phyloP scores from a whole-genome alignment of 1,140 invertebrate species.

The Brachionus paranguensis region DNA sequence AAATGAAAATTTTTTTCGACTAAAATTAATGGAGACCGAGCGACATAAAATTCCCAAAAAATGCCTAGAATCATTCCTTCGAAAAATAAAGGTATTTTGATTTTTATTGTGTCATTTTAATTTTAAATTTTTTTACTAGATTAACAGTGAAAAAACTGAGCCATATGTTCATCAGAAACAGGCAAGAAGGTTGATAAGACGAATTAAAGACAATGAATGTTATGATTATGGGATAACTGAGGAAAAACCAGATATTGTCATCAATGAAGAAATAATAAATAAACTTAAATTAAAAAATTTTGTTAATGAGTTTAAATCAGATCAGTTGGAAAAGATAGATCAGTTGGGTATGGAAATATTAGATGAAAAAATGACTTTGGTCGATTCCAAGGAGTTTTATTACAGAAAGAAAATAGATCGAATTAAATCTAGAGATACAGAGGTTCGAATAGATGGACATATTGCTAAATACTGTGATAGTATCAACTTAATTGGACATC shows the following conservation, averaged over 20 bases:
- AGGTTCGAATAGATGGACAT: not conserved
- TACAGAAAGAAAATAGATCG: not conserved
- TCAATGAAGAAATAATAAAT: not conserved
- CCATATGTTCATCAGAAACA: not conserved
- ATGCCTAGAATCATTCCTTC: not conserved
- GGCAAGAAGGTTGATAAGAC: not conserved
- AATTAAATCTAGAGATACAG: not conserved
- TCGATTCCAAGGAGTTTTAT: not conserved
- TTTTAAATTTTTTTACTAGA: not conserved
- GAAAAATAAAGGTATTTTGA: not conserved
- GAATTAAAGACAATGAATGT: not conserved
- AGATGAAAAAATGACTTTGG: not conserved
- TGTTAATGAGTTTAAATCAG: not conserved
- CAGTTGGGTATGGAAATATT: not conserved
- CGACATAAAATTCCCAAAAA: not conserved
- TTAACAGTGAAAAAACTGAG: not conserved
- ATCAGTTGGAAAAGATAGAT: not conserved
- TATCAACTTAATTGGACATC: not conserved
- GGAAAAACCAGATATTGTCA: not conserved
- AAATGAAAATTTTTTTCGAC: not conserved
- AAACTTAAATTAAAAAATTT: not conserved
- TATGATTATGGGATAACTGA: not conserved
- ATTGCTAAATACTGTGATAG: conserved; percentile 9
- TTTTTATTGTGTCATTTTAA: not conserved
- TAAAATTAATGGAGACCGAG: not conserved